Evolutionary conservation across 2,797 vertebrate genomes (phyloP).

Genomic region (Acridotheres tristis): DNA sequence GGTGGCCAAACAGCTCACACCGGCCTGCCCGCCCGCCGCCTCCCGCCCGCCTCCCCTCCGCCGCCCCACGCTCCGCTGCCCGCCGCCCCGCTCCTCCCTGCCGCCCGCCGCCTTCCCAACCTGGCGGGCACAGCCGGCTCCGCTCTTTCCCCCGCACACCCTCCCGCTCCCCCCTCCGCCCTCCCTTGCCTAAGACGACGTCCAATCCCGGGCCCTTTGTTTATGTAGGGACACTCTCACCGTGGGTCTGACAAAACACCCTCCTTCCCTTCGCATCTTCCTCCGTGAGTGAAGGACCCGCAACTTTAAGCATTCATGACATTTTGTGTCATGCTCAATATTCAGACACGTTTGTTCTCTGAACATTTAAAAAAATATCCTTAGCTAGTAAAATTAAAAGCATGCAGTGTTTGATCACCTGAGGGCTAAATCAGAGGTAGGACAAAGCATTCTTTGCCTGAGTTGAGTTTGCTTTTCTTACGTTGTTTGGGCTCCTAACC

Average conservation of each 20-base stretch:
- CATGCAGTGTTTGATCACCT: conserved; percentile 49
- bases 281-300: background rate
- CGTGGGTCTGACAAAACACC: background rate
- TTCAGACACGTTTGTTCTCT: conserved; percentile 6
- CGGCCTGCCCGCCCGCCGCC: conserved; percentile 41
- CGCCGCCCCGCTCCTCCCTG: background rate
- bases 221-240: background rate
- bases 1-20: conserved; percentile 77
- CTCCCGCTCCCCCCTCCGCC: background rate
- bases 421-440: conserved; percentile 46
- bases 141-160: background rate
- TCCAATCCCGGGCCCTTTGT: background rate
- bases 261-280: conserved; percentile 20
- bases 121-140: background rate
- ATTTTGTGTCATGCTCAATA: conserved; percentile 1
- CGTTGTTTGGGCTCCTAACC: background rate
- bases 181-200: background rate
- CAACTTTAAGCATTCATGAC: background rate
- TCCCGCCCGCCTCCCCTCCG: conserved; percentile 28
- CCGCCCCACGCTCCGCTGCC: conserved; percentile 8
- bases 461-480: conserved; percentile 42
- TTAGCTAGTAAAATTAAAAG: conserved; percentile 55
- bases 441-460: conserved; percentile 19
- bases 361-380: background rate
- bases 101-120: conserved; percentile 43